A percentile compares a stretch with the other conserved stretches of the same genome.
These are phyloP conservation scores for Gymnothorax javanicus DNA, from an alignment of 2,797 vertebrate species.

Conservation along the genomic window DNA sequence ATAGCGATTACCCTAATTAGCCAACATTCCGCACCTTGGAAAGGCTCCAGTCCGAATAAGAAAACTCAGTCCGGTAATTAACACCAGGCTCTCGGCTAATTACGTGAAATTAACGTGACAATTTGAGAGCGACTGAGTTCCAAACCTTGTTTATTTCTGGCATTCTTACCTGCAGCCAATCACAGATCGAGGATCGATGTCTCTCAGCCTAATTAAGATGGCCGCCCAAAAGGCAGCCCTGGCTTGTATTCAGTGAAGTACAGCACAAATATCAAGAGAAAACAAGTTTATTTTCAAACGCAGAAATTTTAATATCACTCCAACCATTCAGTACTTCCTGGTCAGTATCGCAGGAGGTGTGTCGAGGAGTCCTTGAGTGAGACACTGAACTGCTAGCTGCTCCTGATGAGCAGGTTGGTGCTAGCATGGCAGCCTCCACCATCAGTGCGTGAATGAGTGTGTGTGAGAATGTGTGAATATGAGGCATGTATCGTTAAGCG, in stretches of 20 bases:
- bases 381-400: no score
- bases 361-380: no score
- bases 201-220: slow-evolving; percentile 7
- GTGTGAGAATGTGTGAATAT: no score
- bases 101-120: slow-evolving; percentile 31
- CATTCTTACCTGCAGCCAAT: not conserved
- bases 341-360: no score
- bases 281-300: not conserved
- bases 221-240: not conserved
- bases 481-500: no score
- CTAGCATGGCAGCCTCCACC: no score
- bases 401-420: no score
- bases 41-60: slow-evolving; percentile 8
- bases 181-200: not conserved
- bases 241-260: not conserved
- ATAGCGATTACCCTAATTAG: slow-evolving; percentile 26
- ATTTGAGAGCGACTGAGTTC: slow-evolving; percentile 3
- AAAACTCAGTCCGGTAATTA: slow-evolving; percentile 31
- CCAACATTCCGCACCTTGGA: slow-evolving; percentile 13
- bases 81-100: slow-evolving; percentile 21
- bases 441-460: no score
- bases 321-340: no score
- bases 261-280: not conserved
- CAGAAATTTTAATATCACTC: no score
- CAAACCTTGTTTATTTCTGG: not conserved